Base-by-base conservation (phyloP, 2,888 invertebrate species). In the Calliphora vomitoria region DNA sequence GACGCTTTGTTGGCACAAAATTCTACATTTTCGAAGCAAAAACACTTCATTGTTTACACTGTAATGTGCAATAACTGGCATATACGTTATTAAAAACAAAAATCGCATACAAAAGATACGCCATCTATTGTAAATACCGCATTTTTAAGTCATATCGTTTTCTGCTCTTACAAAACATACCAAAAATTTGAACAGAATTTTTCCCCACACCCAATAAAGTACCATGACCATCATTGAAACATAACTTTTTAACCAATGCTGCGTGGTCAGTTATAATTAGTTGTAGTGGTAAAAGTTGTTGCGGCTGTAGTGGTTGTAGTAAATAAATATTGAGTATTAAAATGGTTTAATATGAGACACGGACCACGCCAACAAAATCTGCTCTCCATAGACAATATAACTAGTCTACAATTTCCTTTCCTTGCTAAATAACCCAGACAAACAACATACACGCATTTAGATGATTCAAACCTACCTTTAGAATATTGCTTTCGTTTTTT, bases 261-360 rank as follows among this genome's bases (percentile, higher is more conserved):
- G 85, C 87, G 87, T 87, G 87, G 87, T 85, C 82, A 85, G 85
- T 87, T 87, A 79, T 79, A 87, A 87, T 87, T 87, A 85, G 82
- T 81, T 75, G 75, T 69, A 75, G 53, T 76, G 60, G 66, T 68
- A 58, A 8, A 25, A 58, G 58, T 58, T 58, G 58, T 58, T 31
- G 41, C 38, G 55, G 82, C 18, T 64, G 53, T 31, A 80, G 55
- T 66, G 69, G 79, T 62, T 75, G 69, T 64, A 31, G 64, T 64
- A 38, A 8, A 50, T 20, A n/a, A 8, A 41, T 71, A 64, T 41
- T 64, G 18, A 44, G 10, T 55, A 55, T 71, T 50, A 47, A 55
- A 82, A 18, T 64, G 15, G 6, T 71, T 78, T 69, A 11, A 41
- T 69, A n/a, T 53, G 31, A 31, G 50, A 53, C 68, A 82, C 13